Conservation (phyloP, 2,888 invertebrate genomes). For the Leptogaster cylindrica region DNA sequence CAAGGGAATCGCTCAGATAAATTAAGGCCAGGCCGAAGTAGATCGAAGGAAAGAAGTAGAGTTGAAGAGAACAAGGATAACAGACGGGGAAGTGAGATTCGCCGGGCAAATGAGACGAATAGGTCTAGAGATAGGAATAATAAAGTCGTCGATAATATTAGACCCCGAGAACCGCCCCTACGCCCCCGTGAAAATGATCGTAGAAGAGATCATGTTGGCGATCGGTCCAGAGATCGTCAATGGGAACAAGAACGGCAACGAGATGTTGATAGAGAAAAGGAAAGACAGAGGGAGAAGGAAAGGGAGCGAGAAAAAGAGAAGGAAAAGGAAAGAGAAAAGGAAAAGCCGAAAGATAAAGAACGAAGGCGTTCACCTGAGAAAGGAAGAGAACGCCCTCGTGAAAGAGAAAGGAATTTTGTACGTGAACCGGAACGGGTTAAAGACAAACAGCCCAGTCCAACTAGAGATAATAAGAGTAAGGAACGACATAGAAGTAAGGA, state of each 20-base stretch:
- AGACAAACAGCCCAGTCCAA: conserved; percentile 28
- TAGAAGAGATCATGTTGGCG: conserved; percentile 14
- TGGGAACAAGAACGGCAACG: conserved; percentile 48
- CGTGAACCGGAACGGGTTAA: conserved; percentile 33
- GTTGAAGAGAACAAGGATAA: not conserved
- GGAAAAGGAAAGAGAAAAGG: conserved; percentile 48
- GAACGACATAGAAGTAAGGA: conserved; percentile 8
- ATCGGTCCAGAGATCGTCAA: conserved; percentile 28
- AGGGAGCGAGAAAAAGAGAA: conserved; percentile 20
- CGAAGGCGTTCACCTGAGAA: no score
- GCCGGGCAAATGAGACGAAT: conserved; percentile 49
- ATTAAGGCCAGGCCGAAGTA: conserved; percentile 21
- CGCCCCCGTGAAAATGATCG: conserved; percentile 16
- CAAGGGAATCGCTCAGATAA: conserved; percentile 39
- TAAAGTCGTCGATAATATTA: conserved; percentile 43
- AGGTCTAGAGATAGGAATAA: conserved; percentile 54
- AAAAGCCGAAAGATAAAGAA: conserved; percentile 11
- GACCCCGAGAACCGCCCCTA: conserved; percentile 30
- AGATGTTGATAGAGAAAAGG: conserved; percentile 50
- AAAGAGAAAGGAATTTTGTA: not conserved
- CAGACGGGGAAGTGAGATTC: conserved; percentile 37
- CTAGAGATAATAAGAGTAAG: conserved; percentile 6
- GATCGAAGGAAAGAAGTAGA: conserved; percentile 38
- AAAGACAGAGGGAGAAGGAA: conserved; percentile 51
- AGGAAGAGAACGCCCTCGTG: conserved; percentile 19